A percentile compares a stretch with the other conserved stretches of the same genome.
Evolutionary conservation across 2,888 invertebrate species (phyloP).

Genomic region (Metopia argyrocephala): DNA sequence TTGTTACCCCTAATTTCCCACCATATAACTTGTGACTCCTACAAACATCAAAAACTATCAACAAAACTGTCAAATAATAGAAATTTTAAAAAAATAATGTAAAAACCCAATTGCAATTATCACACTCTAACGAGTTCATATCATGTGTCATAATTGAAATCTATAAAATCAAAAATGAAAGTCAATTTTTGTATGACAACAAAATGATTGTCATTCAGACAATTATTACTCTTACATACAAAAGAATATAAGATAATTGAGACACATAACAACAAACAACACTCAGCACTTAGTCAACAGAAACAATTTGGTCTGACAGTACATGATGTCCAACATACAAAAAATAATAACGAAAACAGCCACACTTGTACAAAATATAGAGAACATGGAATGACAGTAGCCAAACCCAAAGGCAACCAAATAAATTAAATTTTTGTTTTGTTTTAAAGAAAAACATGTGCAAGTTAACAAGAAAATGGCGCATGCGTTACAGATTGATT

Average conservation of each 20-base stretch:
- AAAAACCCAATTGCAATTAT: slow-evolving; percentile 11
- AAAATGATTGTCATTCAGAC: slow-evolving; percentile 10
- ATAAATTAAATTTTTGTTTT: slow-evolving; percentile 11
- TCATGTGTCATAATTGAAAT: slow-evolving; percentile 2
- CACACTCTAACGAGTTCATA: slow-evolving; percentile 15
- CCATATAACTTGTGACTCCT: too few species aligned
- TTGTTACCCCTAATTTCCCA: too few species aligned
- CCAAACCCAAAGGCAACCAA: slow-evolving; percentile 53
- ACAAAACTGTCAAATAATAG: slow-evolving; percentile 38
- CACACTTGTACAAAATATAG: slow-evolving; percentile 11
- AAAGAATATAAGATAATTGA: slow-evolving; percentile 31
- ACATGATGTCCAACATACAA: slow-evolving; percentile 54
- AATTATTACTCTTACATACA: neutral
- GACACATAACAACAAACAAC: slow-evolving; percentile 36
- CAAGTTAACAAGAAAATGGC: slow-evolving; percentile 17
- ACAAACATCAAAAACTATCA: slow-evolving; percentile 46
- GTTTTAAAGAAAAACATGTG: neutral
- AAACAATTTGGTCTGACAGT: slow-evolving; percentile 42
- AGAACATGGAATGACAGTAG: slow-evolving; percentile 27
- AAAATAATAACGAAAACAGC: slow-evolving; percentile 17
- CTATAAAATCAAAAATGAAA: slow-evolving; percentile 12
- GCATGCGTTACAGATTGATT: slow-evolving; percentile 43
- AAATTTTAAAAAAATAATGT: neutral
- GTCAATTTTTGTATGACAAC: slow-evolving; percentile 3
- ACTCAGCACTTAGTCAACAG: slow-evolving; percentile 15